phyloP scores from a whole-genome alignment of 2,797 vertebrate genomes.

The Liparis tanakae region DNA sequence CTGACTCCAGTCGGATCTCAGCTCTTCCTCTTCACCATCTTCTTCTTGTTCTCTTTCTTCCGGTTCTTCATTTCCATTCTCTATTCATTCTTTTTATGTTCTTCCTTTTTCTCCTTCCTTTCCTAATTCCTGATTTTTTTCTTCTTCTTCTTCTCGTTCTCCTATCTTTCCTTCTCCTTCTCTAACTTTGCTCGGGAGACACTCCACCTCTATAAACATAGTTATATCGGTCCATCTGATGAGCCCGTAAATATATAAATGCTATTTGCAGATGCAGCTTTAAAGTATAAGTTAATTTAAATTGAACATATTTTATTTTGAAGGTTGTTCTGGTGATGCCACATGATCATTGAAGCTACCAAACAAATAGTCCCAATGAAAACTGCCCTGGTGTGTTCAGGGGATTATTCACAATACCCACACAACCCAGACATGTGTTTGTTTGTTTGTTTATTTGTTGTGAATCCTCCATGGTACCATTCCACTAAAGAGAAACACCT shows the following conservation, averaged over 20 bases:
- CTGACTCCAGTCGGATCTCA: neutral
- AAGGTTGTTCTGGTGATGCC: neutral
- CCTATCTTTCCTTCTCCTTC: neutral
- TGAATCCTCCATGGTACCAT: neutral
- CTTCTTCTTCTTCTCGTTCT: neutral
- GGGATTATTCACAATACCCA: neutral
- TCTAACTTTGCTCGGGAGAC: neutral
- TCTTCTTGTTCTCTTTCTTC: neutral
- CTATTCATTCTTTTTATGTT: neutral
- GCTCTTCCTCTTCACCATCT: neutral
- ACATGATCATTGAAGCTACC: neutral
- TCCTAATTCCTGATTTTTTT: neutral
- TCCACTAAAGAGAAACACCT: neutral
- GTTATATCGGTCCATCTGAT: neutral
- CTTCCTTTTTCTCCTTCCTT: no score
- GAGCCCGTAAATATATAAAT: neutral
- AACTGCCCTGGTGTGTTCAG: neutral
- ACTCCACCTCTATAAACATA: neutral
- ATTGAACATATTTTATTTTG: neutral
- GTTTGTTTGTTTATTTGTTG: neutral
- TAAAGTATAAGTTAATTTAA: neutral
- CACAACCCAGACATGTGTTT: neutral
- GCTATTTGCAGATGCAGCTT: neutral
- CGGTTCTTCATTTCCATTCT: neutral
- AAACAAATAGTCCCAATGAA: neutral